A percentile compares a stretch with the other conserved stretches of the same genome.
Conservation (phyloP, 2,113 vertebrate species). For the Gallinago paraguaiae region DNA sequence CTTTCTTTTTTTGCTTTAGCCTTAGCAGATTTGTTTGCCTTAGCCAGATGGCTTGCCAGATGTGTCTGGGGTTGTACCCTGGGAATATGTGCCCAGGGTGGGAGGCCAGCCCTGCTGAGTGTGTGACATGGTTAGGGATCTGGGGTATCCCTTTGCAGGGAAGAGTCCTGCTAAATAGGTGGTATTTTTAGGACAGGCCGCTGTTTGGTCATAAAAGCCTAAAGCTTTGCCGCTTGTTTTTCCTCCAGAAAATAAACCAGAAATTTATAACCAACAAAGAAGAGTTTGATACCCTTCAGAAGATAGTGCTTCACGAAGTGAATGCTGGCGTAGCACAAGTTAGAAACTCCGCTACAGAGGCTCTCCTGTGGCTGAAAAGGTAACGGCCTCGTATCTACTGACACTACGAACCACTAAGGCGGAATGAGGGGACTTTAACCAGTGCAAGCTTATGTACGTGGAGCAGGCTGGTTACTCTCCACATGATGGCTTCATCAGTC, state of each 20-base stretch:
- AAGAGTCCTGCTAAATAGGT: neutral
- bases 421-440: neutral
- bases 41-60: neutral
- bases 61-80: neutral
- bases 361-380: constrained; percentile 94
- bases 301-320: constrained; percentile 93
- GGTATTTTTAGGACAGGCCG: neutral
- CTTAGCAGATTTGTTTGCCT: neutral
- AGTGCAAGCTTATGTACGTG: neutral
- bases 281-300: constrained; percentile 91
- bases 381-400: neutral
- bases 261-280: constrained; percentile 89
- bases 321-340: constrained; percentile 81
- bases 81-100: fast-evolving
- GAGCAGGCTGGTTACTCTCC: neutral
- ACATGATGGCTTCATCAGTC: neutral
- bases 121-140: neutral
- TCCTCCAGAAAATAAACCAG: constrained; percentile 90
- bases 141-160: neutral
- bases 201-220: neutral
- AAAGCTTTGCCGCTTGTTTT: neutral
- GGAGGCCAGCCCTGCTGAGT: fast-evolving
- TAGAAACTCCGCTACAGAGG: constrained; percentile 95
- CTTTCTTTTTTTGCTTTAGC: too few species aligned
- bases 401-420: neutral